Evolutionary conservation across 1,140 invertebrate species (phyloP).

Genomic region (Drosophila orena): DNA sequence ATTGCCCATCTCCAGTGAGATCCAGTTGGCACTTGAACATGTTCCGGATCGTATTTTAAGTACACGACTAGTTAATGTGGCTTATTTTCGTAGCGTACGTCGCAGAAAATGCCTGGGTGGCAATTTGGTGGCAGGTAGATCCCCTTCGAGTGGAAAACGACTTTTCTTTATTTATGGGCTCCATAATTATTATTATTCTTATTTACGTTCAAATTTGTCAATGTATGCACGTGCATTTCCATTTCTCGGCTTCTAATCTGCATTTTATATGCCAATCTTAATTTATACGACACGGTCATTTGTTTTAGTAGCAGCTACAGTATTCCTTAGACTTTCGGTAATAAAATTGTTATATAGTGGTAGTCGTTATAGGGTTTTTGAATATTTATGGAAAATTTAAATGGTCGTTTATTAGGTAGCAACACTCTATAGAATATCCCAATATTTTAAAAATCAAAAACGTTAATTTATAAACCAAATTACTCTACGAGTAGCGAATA

Average conservation of each 20-base stretch:
- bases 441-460: too few species aligned
- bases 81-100: constrained; percentile 41
- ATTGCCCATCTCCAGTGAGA: constrained; percentile 55
- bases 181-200: background rate
- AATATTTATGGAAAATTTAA: too few species aligned
- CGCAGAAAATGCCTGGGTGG: constrained; percentile 17
- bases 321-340: background rate
- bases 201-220: background rate
- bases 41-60: constrained; percentile 35
- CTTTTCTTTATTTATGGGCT: constrained; percentile 19
- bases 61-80: constrained; percentile 45
- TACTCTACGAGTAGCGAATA: too few species aligned
- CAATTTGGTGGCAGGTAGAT: constrained; percentile 4
- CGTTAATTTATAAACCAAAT: too few species aligned
- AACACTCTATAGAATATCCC: too few species aligned
- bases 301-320: background rate
- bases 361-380: background rate
- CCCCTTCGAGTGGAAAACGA: background rate
- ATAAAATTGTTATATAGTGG: background rate
- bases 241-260: background rate
- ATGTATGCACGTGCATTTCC: background rate
- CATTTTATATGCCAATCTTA: background rate
- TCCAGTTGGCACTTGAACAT: constrained; percentile 53
- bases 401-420: too few species aligned
- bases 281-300: background rate